Evolutionary conservation across 1,140 invertebrate species (phyloP).

Genomic region (Lerema accius): DNA sequence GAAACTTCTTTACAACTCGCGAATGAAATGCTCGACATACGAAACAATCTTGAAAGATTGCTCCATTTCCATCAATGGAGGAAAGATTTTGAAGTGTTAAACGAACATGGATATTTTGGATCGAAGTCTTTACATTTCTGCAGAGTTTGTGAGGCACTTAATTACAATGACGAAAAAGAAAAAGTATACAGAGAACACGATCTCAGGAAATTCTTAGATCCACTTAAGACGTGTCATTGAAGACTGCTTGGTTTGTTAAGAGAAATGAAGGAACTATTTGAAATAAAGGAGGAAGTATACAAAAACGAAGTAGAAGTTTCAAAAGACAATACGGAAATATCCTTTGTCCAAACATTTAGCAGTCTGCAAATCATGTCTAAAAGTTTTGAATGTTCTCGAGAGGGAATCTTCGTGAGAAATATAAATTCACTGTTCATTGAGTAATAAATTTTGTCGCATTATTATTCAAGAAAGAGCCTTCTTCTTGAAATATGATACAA

Average conservation of each 20-base stretch:
- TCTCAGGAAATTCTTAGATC: conserved; percentile 49
- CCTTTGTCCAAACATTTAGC: conserved; percentile 33
- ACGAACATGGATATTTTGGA: conserved; percentile 89
- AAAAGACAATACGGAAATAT: conserved; percentile 22
- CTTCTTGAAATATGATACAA: conserved; percentile 52
- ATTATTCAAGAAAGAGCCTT: conserved; percentile 50
- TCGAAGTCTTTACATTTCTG: conserved; percentile 89
- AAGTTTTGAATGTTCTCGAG: conserved; percentile 44
- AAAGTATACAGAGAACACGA: conserved; percentile 80
- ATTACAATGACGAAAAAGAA: conserved; percentile 82
- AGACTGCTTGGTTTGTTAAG: too few species aligned
- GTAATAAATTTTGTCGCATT: conserved; percentile 58
- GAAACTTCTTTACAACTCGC: conserved; percentile 85
- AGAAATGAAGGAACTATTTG: too few species aligned
- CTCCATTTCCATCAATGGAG: conserved; percentile 88
- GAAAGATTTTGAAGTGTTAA: conserved; percentile 85
- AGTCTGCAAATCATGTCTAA: conserved; percentile 46
- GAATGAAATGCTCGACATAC: conserved; percentile 79
- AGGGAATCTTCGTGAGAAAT: conserved; percentile 43
- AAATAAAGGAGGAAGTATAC: neutral
- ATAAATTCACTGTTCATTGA: conserved; percentile 53
- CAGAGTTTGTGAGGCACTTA: conserved; percentile 89
- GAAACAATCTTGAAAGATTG: conserved; percentile 42
- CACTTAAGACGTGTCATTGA: conserved; percentile 38
- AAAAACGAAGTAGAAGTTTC: neutral